Conservation (phyloP, 2,888 invertebrate species). For the Perizoma flavofasciatum region DNA sequence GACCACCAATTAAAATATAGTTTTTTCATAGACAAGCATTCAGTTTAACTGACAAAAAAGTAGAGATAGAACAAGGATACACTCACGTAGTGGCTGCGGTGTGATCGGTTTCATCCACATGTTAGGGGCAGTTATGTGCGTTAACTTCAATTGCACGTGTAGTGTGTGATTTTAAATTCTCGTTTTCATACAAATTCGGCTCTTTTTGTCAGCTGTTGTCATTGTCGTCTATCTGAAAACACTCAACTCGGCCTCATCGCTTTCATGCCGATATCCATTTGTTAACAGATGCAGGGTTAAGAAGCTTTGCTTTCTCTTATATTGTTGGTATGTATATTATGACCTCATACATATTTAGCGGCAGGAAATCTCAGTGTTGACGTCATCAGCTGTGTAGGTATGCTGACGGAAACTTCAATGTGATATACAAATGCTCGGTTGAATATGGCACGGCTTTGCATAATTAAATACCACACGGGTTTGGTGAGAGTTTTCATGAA, state of each 20-base stretch:
- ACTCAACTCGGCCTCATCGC: background rate
- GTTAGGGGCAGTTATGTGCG: too few relatives aligned
- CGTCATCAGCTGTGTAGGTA: conserved; percentile 35
- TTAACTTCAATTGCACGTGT: too few relatives aligned
- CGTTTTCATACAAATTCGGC: too few relatives aligned
- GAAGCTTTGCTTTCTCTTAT: conserved; percentile 38
- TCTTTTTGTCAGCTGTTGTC: too few relatives aligned
- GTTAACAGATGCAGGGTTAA: conserved; percentile 28
- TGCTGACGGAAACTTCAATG: conserved; percentile 35
- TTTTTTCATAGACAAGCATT: too few relatives aligned
- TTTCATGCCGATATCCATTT: conserved; percentile 5
- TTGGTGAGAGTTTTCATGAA: conserved; percentile 9
- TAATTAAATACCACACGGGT: conserved; percentile 23
- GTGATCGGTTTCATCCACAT: too few relatives aligned
- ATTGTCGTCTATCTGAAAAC: too few relatives aligned
- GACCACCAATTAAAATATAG: too few relatives aligned
- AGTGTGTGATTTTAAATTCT: too few relatives aligned
- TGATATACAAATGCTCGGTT: conserved; percentile 26
- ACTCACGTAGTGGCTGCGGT: too few relatives aligned
- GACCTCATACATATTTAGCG: conserved; percentile 42
- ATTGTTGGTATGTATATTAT: conserved; percentile 34
- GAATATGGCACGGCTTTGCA: conserved; percentile 23
- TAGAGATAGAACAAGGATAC: too few relatives aligned
- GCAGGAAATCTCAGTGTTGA: conserved; percentile 35
- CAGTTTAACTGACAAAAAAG: too few relatives aligned